Conservation (phyloP, 2,797 vertebrate genomes). For the Spondyliosoma cantharus region DNA sequence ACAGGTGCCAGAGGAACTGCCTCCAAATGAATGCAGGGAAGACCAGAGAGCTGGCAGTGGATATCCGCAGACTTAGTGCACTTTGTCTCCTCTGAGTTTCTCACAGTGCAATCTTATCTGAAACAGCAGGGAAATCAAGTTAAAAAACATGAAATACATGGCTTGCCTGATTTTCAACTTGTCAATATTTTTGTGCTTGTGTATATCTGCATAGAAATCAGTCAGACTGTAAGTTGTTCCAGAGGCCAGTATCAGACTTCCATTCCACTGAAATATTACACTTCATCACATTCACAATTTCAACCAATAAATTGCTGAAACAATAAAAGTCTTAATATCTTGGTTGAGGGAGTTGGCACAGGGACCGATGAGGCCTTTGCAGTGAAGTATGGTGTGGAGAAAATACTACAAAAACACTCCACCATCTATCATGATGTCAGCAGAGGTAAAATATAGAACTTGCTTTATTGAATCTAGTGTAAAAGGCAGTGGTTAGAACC, state of each 20-base stretch:
- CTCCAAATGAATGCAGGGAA: no score
- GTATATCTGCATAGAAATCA: not conserved
- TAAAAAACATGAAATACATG: not conserved
- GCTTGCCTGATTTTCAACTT: not conserved
- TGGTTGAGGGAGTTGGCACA: not conserved
- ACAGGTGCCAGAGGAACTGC: no score
- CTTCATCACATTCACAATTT: not conserved
- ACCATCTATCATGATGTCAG: slow-evolving; percentile 6
- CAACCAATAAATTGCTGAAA: slow-evolving; percentile 5
- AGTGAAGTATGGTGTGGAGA: not conserved
- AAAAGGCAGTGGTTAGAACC: not conserved
- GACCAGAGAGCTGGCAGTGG: no score
- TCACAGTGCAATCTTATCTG: not conserved
- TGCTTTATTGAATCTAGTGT: not conserved
- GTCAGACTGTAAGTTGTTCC: not conserved
- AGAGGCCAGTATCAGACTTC: not conserved
- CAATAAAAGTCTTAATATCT: slow-evolving; percentile 12
- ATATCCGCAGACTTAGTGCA: not conserved
- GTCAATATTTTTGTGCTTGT: not conserved
- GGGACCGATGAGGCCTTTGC: not conserved
- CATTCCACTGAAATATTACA: not conserved
- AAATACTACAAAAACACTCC: slow-evolving; percentile 3
- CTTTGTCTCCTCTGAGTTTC: not conserved
- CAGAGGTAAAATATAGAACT: not conserved
- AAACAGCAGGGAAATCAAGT: not conserved